Percentiles rank a stretch among this genome's conserved stretches.
Conservation (phyloP, 2,797 vertebrate genomes). For the Numenius phaeopus region DNA sequence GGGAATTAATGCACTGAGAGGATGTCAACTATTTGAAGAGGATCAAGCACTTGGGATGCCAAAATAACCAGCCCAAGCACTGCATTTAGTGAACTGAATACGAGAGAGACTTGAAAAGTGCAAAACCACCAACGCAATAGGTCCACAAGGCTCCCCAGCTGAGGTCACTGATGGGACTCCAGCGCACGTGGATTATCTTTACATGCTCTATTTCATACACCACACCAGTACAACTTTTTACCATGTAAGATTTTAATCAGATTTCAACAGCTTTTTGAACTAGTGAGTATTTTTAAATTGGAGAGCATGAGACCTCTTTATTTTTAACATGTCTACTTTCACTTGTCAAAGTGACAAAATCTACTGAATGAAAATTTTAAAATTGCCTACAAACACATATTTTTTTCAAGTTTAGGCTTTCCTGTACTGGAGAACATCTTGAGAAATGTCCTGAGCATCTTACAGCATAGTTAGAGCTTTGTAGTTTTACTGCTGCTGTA, state of each 20-base stretch:
- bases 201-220: rapidly evolving
- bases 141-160: rapidly evolving
- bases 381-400: background rate
- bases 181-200: rapidly evolving
- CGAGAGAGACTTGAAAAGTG: rapidly evolving
- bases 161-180: background rate
- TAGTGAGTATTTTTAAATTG: background rate
- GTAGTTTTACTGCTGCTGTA: background rate
- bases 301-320: background rate
- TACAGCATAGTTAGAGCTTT: background rate
- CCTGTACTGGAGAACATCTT: background rate
- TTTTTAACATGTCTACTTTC: background rate
- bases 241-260: background rate
- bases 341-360: rapidly evolving
- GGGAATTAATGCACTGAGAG: background rate
- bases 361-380: background rate
- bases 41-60: background rate
- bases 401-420: background rate
- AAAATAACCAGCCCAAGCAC: background rate
- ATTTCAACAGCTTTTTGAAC: background rate
- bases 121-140: rapidly evolving
- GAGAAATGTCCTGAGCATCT: background rate
- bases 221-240: rapidly evolving
- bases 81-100: background rate
- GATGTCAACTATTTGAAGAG: background rate